phyloP scores from a whole-genome alignment of 2,888 invertebrate species.

The Atrina japonica region DNA sequence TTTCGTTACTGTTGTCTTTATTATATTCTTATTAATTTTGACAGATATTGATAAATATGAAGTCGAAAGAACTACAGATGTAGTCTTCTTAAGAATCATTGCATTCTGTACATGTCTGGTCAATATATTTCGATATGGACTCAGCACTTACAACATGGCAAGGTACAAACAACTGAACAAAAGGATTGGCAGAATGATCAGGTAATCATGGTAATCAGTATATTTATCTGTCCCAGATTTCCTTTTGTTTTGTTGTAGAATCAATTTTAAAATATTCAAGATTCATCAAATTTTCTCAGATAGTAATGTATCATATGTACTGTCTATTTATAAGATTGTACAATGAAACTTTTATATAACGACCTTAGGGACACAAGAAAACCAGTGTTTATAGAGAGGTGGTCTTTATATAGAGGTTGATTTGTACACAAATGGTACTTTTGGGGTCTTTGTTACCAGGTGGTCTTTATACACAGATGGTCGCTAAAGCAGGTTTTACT shows the following conservation, averaged over 20 bases:
- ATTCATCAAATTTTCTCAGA: no score
- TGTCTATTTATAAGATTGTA: no score
- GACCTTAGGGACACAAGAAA: no score
- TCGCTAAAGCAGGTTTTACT: no score
- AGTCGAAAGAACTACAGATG: constrained; percentile 83
- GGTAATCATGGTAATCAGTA: constrained; percentile 57
- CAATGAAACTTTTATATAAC: no score
- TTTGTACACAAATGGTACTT: no score
- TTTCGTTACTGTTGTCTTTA: background rate
- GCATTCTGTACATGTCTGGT: constrained; percentile 87
- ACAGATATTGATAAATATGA: constrained; percentile 54
- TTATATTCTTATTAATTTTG: background rate
- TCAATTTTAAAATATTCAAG: no score
- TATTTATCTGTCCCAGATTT: background rate
- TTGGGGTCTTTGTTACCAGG: no score
- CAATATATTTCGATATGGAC: constrained; percentile 85
- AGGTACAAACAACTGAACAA: constrained; percentile 87
- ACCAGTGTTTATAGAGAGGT: no score
- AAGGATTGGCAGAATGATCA: constrained; percentile 79
- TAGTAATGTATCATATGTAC: background rate
- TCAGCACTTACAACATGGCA: constrained; percentile 85
- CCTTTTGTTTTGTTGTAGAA: background rate
- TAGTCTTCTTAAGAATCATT: constrained; percentile 86
- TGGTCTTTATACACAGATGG: no score
- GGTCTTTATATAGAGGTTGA: no score